Conservation (phyloP, 2,888 invertebrate genomes). For the Prenolepis imparis region DNA sequence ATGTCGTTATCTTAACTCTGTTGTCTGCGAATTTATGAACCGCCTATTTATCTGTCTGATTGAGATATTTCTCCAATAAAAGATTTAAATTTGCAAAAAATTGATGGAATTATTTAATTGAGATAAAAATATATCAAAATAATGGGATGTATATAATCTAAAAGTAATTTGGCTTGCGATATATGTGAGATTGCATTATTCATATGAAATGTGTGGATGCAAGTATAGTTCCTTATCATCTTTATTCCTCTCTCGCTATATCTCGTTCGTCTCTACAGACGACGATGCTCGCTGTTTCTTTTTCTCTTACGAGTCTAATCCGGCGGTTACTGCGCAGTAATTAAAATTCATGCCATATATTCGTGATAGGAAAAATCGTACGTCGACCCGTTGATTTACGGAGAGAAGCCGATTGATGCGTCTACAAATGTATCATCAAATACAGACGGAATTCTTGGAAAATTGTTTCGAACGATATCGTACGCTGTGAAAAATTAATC, state of each 20-base stretch:
- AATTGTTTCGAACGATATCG: neutral
- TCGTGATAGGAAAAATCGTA: slow-evolving; percentile 61
- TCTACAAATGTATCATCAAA: slow-evolving; percentile 2
- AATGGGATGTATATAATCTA: slow-evolving; percentile 56
- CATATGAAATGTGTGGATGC: slow-evolving; percentile 63
- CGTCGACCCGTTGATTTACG: slow-evolving; percentile 16
- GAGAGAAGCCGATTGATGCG: slow-evolving; percentile 11
- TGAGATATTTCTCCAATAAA: neutral
- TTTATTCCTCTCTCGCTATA: slow-evolving; percentile 48
- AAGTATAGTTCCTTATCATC: slow-evolving; percentile 68
- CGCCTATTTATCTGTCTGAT: neutral
- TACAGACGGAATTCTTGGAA: slow-evolving; percentile 24
- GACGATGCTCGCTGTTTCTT: slow-evolving; percentile 5
- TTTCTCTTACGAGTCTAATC: slow-evolving; percentile 44
- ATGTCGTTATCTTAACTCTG: neutral
- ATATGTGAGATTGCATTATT: slow-evolving; percentile 60
- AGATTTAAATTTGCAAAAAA: neutral
- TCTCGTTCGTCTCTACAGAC: slow-evolving; percentile 23
- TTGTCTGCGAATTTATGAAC: neutral
- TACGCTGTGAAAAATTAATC: neutral
- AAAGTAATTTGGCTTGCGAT: slow-evolving; percentile 65
- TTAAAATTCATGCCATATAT: slow-evolving; percentile 63
- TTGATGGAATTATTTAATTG: neutral
- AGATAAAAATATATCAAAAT: slow-evolving; percentile 17
- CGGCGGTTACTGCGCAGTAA: slow-evolving; percentile 63